Evolutionary conservation across 92 coral and sea anemone species (phyloP).

Genomic region (Zoanthus gigantus): DNA sequence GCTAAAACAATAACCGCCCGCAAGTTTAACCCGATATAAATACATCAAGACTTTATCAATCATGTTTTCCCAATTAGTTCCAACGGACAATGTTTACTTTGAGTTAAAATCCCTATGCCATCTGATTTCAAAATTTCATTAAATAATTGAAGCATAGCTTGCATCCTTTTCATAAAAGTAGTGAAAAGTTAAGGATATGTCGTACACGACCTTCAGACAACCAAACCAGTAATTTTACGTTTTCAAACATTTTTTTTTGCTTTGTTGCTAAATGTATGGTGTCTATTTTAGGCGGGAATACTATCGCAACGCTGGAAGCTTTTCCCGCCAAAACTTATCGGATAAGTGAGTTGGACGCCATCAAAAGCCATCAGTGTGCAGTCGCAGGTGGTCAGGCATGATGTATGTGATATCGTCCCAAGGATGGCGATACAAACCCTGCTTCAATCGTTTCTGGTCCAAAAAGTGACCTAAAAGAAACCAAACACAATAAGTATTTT

Average conservation of each 20-base stretch:
- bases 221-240: not conserved
- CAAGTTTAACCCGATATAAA: constrained; percentile 6
- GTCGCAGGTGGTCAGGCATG: constrained; percentile 94
- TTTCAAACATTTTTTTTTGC: not conserved
- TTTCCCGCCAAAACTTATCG: constrained; percentile 31
- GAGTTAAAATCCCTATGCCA: not conserved
- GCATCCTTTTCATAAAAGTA: too few species aligned
- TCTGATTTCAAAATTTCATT: too few species aligned
- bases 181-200: too few species aligned
- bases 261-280: not conserved
- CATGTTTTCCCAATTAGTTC: not conserved
- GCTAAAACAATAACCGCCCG: not conserved
- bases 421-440: constrained; percentile 98
- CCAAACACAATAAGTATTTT: not conserved
- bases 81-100: not conserved
- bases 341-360: not conserved
- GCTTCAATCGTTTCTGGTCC: constrained; percentile 95
- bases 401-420: constrained; percentile 99
- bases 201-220: not conserved
- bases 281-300: constrained; percentile 17
- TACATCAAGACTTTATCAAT: not conserved
- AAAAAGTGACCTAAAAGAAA: constrained; percentile 88
- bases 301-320: not conserved
- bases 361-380: constrained; percentile 95
- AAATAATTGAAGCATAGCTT: too few species aligned